Base-by-base conservation (phyloP, 2,797 vertebrate genomes). In the Galago senegalensis region DNA sequence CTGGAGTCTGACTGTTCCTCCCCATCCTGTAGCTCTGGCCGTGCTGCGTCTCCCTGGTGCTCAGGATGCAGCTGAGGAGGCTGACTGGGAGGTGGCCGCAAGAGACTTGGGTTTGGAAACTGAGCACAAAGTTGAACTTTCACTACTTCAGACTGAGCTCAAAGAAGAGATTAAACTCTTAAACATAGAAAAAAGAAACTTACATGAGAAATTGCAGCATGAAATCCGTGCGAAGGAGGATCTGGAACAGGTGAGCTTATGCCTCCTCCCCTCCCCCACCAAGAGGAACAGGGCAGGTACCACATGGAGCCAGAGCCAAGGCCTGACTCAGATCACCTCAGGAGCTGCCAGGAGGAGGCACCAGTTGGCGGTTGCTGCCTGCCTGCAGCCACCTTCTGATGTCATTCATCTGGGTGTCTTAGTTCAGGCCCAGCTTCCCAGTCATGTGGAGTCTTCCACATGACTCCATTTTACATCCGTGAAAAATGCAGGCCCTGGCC, bases 41-140 rank as follows among this genome's bases (percentile, higher is more conserved):
- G 98, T 70, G 86, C 79, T 99, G 27, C 98, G 43, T 27, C 96
- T 98, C 21, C 98, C 97, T 93, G 96, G 95, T 7, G 98, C 93
- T 18, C 97, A 97, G 63, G 99, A 99, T 0, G 97, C 96, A 23
- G 98, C 98, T 0, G 77, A 53, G n/a, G 98, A 99, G 87, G 98
- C 98, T 58, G 99, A 99, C 94, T 82, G 98, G 0, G 99, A 99
- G 93, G 98, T 99, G 90, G 98, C 98, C 23, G 98, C 99, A 69
- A 98, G 92, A 98, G 85, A 97, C 95, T 90, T 97, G 95, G 96
- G 49, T 46, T 85, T 98, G 95, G 98, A 98, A 84, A 98, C 99
- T 49, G 99, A 99, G 92, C 98, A 99, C 83, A 98, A 98, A 85
- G 96, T 97, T 43, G 98, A 96, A 27, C 96, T 98, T 7, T 96